phyloP scores from a whole-genome alignment of 2,113 vertebrate species.

The Campylomormyrus numenius region DNA sequence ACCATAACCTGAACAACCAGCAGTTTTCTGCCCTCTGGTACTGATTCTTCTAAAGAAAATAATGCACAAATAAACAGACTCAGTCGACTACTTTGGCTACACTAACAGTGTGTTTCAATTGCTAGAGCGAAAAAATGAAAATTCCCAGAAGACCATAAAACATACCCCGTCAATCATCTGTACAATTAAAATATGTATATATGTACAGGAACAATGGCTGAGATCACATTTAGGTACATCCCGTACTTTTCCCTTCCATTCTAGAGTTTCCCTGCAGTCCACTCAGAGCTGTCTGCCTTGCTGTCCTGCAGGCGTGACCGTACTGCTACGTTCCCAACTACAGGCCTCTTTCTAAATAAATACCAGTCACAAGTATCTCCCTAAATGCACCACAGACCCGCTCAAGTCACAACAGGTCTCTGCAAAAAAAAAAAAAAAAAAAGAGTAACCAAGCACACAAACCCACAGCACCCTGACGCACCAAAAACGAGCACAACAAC shows the following conservation, averaged over 20 bases:
- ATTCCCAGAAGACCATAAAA: not conserved
- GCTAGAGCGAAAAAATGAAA: not conserved
- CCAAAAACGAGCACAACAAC: too few relatives aligned
- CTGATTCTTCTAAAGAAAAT: not conserved
- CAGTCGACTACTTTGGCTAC: not conserved
- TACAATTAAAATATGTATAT: not conserved
- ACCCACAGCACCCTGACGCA: too few relatives aligned
- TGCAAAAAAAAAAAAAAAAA: not conserved
- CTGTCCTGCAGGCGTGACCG: not conserved
- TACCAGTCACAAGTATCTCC: not conserved
- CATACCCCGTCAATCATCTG: not conserved
- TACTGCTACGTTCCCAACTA: not conserved
- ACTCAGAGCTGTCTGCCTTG: not conserved
- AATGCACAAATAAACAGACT: not conserved
- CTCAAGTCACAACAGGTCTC: not conserved
- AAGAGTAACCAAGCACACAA: too few relatives aligned
- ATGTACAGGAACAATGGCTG: constrained; percentile 36
- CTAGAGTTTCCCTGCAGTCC: not conserved
- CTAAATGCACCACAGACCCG: not conserved
- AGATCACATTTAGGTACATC: not conserved
- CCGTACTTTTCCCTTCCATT: not conserved
- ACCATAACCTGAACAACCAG: not conserved
- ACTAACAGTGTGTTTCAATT: not conserved
- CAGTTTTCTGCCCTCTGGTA: not conserved
- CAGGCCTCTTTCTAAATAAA: not conserved